Percentiles rank a stretch among this genome's conserved stretches.
These are phyloP conservation scores for Cardinalis cardinalis DNA, from an alignment of 2,113 vertebrate species.

Conservation along the genomic window DNA sequence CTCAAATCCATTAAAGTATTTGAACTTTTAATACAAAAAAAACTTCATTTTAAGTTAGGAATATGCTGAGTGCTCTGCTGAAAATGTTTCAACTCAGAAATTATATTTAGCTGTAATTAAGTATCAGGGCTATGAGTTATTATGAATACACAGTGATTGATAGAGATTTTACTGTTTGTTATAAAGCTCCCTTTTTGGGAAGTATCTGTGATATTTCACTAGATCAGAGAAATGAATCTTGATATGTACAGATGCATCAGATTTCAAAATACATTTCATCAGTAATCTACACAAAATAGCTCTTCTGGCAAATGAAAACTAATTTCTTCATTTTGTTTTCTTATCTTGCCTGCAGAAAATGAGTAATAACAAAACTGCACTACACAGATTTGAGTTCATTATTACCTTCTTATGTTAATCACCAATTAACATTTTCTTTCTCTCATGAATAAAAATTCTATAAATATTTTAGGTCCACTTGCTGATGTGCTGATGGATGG, in stretches of 20 bases:
- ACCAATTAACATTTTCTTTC: slow-evolving; percentile 61
- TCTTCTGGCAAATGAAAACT: slow-evolving; percentile 53
- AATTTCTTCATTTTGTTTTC: slow-evolving; percentile 51
- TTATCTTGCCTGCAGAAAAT: slow-evolving; percentile 51
- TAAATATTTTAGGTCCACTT: slow-evolving; percentile 84
- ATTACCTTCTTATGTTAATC: slow-evolving; percentile 67
- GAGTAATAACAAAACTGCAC: slow-evolving; percentile 37
- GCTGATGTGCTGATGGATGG: slow-evolving; percentile 83
- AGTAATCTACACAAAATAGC: slow-evolving; percentile 26
- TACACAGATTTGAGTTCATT: slow-evolving; percentile 65
- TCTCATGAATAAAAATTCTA: slow-evolving; percentile 65
- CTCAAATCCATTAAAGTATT: slow-evolving; percentile 61
- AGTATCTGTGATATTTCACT: slow-evolving; percentile 44
- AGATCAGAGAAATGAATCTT: slow-evolving; percentile 39
- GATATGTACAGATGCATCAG: slow-evolving; percentile 25
- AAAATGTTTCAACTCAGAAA: slow-evolving; percentile 45
- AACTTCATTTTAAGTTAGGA: slow-evolving; percentile 48
- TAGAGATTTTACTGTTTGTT: slow-evolving; percentile 35
- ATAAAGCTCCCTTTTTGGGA: slow-evolving; percentile 41
- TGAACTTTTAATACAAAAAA: slow-evolving; percentile 57
- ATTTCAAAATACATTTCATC: slow-evolving; percentile 51
- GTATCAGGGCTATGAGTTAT: background rate
- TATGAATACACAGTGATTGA: slow-evolving; percentile 54
- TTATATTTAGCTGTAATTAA: slow-evolving; percentile 48
- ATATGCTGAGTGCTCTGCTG: background rate